Evolutionary conservation across 2,797 vertebrate species (phyloP), one percentile per base, ranked within the genome.

Genomic region (Sparus aurata): DNA sequence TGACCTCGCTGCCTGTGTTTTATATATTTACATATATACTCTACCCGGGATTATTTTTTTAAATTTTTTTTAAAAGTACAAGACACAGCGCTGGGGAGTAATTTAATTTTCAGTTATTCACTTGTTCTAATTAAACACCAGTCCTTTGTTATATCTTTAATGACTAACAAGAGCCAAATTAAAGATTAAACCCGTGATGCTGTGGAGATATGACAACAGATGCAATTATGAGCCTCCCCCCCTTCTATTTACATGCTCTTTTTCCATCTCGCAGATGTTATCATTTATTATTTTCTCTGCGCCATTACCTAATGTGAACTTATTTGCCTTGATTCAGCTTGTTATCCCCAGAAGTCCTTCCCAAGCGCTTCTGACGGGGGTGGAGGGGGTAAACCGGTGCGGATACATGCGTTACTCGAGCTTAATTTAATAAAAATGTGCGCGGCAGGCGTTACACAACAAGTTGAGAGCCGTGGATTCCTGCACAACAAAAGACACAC

Each of bases 391-490:
- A n/a, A n/a, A 80, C 69, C 17, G 5, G 64, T 49, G 61, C 55
- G 10, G 77, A 86, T 78, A 70, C 78, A 38, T 69, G 87, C 63
- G 62, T 92, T 82, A 82, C 75, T 84, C 65, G 71, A 82, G 84
- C 85, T 87, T 90, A 89, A 93, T 92, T 90, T 87, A 87, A 85
- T 84, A 90, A 92, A 87, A 90, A 92, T 89, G 87, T 87, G 83
- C 85, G 62, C 54, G 81, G 87, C 90, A 80, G 91, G 85, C 89
- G 27, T 89, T 89, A 87, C 89, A 92, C 91, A 91, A 93, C 92
- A 91, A 92, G 90, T 88, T 82, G 86, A 86, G 90, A 66, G 80
- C 86, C 57, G 90, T 85, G 80, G 89, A 92, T 93, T 90, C 91
- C 89, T 89, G 85, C 88, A 88, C 84, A 77, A 89, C 89, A 91